These are phyloP conservation scores for Ameiurus melas DNA, from an alignment of 2,113 vertebrate species.

Conservation along the genomic window DNA sequence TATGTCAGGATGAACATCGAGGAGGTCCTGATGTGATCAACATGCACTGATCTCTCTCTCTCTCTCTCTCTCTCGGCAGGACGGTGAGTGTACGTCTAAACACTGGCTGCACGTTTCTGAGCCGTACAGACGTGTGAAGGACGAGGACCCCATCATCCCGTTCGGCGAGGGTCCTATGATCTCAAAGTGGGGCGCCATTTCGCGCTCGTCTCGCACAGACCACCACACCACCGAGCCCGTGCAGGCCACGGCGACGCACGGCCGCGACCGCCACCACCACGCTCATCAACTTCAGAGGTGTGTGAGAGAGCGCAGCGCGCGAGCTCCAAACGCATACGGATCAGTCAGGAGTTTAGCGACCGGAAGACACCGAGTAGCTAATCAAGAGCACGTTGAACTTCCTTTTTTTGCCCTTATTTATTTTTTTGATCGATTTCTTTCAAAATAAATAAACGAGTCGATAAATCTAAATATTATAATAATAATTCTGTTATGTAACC, in stretches of 20 bases:
- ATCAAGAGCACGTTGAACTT: not conserved
- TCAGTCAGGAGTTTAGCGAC: not conserved
- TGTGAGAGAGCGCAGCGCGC: not conserved
- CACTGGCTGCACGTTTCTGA: slow-evolving; percentile 86
- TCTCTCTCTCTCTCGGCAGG: slow-evolving; percentile 62
- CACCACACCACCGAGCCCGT: slow-evolving; percentile 93
- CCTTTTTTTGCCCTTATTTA: too few species aligned
- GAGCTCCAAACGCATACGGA: not conserved
- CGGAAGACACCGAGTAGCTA: not conserved
- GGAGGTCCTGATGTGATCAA: not conserved
- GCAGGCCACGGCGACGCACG: slow-evolving; percentile 92
- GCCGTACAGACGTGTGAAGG: slow-evolving; percentile 84
- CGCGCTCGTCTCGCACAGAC: slow-evolving; percentile 88
- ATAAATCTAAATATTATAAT: too few species aligned
- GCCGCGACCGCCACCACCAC: slow-evolving; percentile 81
- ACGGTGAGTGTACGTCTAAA: slow-evolving; percentile 82
- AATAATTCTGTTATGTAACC: too few species aligned
- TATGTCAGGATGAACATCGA: too few species aligned
- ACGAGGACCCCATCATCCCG: slow-evolving; percentile 96
- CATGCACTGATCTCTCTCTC: not conserved
- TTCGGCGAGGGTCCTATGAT: slow-evolving; percentile 95
- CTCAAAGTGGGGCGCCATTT: slow-evolving; percentile 98
- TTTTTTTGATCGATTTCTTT: too few species aligned
- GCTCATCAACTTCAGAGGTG: slow-evolving; percentile 92
- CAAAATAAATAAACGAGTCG: too few species aligned